Conservation (phyloP, 2,113 vertebrate genomes). For the Pluvianellus socialis region DNA sequence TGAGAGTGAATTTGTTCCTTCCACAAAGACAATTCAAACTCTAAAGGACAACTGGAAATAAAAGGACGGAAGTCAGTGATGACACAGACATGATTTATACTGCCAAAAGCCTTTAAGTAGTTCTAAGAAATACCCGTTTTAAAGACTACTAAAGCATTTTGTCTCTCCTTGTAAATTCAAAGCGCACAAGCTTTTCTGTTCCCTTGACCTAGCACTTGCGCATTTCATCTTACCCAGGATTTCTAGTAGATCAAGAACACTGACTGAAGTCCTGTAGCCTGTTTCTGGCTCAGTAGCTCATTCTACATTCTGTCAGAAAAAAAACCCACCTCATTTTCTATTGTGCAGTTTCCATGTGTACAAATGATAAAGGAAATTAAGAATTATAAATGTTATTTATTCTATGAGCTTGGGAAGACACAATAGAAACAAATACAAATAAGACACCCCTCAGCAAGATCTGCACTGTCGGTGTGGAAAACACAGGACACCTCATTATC, state of each 20-base stretch:
- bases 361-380: slow-evolving; percentile 63
- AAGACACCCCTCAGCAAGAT: slow-evolving; percentile 35
- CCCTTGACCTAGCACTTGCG: neutral
- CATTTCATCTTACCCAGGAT: neutral
- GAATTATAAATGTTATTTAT: slow-evolving; percentile 57
- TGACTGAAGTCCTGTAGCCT: neutral
- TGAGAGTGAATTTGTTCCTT: neutral
- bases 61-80: slow-evolving; percentile 3
- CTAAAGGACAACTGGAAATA: neutral
- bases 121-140: slow-evolving; percentile 33
- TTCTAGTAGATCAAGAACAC: slow-evolving; percentile 19
- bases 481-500: slow-evolving; percentile 45
- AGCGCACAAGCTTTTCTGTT: neutral
- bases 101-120: slow-evolving; percentile 3
- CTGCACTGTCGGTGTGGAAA: neutral
- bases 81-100: neutral
- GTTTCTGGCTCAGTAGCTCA: neutral
- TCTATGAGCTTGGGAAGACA: neutral
- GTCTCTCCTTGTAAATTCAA: slow-evolving; percentile 52
- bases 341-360: neutral
- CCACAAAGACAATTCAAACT: neutral
- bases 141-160: slow-evolving; percentile 41
- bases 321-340: neutral
- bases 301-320: neutral
- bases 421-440: slow-evolving; percentile 60